phyloP scores from a whole-genome alignment of 2,888 invertebrate genomes.

The Coelopa pilipes region DNA sequence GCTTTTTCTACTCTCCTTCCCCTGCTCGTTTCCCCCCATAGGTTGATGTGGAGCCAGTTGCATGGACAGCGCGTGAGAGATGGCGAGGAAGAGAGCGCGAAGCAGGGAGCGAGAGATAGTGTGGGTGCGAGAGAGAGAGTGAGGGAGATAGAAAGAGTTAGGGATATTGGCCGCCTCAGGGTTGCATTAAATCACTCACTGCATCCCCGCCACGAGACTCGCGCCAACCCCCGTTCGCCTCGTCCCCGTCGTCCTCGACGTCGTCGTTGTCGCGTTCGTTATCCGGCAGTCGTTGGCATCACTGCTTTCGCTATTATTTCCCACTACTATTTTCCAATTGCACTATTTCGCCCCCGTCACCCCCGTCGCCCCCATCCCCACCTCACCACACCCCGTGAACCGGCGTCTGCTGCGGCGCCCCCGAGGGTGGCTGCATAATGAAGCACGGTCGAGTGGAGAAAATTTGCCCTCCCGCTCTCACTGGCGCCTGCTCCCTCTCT shows the following conservation, averaged over 20 bases:
- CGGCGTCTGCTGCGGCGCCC: too few species aligned
- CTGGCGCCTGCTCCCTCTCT: neutral
- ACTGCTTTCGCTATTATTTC: neutral
- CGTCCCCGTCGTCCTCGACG: neutral
- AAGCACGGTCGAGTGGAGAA: too few species aligned
- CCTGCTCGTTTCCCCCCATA: too few species aligned
- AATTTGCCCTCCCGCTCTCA: neutral
- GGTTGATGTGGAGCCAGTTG: too few species aligned
- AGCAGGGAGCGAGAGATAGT: neutral
- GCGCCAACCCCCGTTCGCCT: neutral
- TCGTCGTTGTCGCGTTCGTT: neutral
- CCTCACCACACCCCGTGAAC: too few species aligned
- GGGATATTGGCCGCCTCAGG: neutral
- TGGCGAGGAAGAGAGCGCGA: too few species aligned
- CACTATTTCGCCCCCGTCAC: neutral
- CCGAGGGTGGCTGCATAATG: too few species aligned
- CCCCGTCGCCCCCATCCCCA: too few species aligned
- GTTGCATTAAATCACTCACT: slow-evolving; percentile 27
- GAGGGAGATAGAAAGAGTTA: neutral
- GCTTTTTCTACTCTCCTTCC: too few species aligned
- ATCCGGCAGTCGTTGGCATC: too few species aligned
- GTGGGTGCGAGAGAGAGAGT: neutral
- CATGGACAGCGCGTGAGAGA: too few species aligned
- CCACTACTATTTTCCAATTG: neutral
- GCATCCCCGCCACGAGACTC: neutral